These are phyloP conservation scores for Dryoscopus gambensis DNA, from an alignment of 2,113 vertebrate species.

Conservation along the genomic window DNA sequence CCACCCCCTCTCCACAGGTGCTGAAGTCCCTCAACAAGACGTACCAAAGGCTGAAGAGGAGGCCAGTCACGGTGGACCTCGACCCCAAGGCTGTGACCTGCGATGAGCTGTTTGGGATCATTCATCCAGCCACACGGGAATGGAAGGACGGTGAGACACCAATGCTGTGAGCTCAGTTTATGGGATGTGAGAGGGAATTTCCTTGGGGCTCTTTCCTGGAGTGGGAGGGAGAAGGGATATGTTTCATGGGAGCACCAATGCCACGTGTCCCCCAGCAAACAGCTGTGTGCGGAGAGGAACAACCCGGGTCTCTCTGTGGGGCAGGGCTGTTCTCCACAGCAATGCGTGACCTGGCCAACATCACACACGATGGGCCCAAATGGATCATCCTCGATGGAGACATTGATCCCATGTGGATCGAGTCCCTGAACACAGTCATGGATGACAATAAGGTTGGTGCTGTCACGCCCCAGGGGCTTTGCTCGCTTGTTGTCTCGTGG, in stretches of 20 bases:
- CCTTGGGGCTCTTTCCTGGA: background rate
- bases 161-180: background rate
- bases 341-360: slow-evolving; percentile 77
- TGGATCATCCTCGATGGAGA: slow-evolving; percentile 79
- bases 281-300: background rate
- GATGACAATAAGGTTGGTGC: slow-evolving; percentile 76
- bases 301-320: background rate
- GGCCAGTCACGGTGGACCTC: slow-evolving; percentile 67
- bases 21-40: slow-evolving; percentile 73
- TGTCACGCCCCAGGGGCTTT: background rate
- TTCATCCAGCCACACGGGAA: slow-evolving; percentile 72
- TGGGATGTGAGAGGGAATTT: background rate
- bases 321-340: slow-evolving; percentile 75
- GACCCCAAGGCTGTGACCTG: slow-evolving; percentile 80
- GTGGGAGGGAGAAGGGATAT: background rate
- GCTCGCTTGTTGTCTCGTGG: fast-evolving
- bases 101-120: slow-evolving; percentile 73
- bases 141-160: slow-evolving; percentile 73
- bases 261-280: fast-evolving
- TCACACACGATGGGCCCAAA: slow-evolving; percentile 72
- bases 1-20: slow-evolving; percentile 21
- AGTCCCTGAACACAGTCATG: slow-evolving; percentile 79
- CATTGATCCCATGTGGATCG: slow-evolving; percentile 80
- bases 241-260: background rate
- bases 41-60: slow-evolving; percentile 63